Percentiles rank a stretch among this genome's conserved stretches.
Evolutionary conservation across 1,140 invertebrate species (phyloP).

Genomic region (Monomorium pharaonis): DNA sequence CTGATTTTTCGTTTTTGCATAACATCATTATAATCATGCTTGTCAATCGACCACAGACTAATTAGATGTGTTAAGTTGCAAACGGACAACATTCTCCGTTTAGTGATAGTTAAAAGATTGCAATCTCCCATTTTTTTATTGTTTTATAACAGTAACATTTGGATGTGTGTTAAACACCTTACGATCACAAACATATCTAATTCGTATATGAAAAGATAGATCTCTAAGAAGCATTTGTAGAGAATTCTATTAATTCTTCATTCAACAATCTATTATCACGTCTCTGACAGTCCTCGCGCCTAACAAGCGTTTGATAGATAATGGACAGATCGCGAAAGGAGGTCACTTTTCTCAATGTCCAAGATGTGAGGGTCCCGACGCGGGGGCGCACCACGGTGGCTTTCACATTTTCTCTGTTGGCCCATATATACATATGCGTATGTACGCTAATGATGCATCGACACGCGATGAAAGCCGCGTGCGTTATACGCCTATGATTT

Average conservation of each 20-base stretch:
- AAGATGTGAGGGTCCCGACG: conserved; percentile 35
- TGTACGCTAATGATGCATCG: conserved; percentile 15
- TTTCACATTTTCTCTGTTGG: conserved; percentile 77
- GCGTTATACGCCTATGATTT: conserved; percentile 7
- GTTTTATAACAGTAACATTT: neutral
- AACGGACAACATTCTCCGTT: neutral
- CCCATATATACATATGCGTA: conserved; percentile 40
- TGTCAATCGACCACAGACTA: neutral
- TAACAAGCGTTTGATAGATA: neutral
- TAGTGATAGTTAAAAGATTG: neutral
- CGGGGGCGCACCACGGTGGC: conserved; percentile 39
- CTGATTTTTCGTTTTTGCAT: neutral
- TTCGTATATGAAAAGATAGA: neutral
- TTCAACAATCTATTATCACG: neutral
- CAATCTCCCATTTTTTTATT: neutral
- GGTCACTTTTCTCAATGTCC: conserved; percentile 73
- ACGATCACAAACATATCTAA: neutral
- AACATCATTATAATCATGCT: neutral
- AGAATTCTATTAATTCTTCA: neutral
- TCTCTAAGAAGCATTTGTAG: neutral
- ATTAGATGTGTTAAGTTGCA: neutral
- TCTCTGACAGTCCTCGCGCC: neutral
- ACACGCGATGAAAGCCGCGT: conserved; percentile 42
- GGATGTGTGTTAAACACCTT: neutral
- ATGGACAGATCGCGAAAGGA: conserved; percentile 62